Evolutionary conservation across 2,113 vertebrate genomes (phyloP).

Genomic region (Craseonycteris thonglongyai): DNA sequence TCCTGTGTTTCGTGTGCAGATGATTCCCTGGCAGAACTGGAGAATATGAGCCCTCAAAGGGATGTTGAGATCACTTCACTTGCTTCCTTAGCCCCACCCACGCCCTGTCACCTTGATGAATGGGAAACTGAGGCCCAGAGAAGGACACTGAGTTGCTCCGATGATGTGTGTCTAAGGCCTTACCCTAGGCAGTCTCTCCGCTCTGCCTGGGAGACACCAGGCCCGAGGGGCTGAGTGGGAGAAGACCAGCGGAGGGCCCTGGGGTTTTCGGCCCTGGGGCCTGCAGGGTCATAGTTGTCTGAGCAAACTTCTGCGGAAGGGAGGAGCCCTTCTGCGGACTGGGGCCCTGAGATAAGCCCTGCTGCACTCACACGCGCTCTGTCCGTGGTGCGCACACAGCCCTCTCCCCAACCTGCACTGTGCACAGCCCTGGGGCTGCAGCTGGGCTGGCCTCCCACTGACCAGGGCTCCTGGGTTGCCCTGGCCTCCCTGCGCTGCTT

Average conservation of each 20-base stretch:
- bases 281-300: not conserved
- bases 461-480: not conserved
- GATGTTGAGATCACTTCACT: not conserved
- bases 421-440: not conserved
- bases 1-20: not conserved
- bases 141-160: not conserved
- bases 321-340: not conserved
- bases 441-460: fast-evolving
- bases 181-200: not conserved
- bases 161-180: not conserved
- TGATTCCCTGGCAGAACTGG: not conserved
- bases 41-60: not conserved
- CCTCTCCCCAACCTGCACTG: fast-evolving
- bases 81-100: not conserved
- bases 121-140: not conserved
- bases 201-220: not conserved
- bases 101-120: not conserved
- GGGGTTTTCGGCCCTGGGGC: not conserved
- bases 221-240: not conserved
- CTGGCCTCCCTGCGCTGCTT: not conserved
- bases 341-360: no score
- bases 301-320: not conserved
- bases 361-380: no score
- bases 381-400: fast-evolving
- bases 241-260: not conserved